Evolutionary conservation across 2,797 vertebrate genomes (phyloP), one percentile per base, ranked within the genome.

Genomic region (Microcaecilia unicolor): DNA sequence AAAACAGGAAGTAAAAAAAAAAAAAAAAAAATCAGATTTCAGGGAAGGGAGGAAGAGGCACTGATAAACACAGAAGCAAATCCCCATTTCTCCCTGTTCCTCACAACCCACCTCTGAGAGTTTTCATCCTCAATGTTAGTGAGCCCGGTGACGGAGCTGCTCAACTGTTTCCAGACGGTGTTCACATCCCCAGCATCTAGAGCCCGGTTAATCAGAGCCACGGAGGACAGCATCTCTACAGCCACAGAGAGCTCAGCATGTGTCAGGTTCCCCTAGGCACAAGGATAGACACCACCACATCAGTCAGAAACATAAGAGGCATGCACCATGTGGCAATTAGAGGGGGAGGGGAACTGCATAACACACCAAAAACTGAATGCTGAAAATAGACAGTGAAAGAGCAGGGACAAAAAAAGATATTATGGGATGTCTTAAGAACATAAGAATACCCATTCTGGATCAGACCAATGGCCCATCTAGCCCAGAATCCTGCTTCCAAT

Each of bases 201-300:
- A 1, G 93, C 92, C 49, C 83, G 76, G 22, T 99, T 99, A 66
- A 99, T 97, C 25, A 99, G 70, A 44, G 94, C 96, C 68, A 99
- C 96, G 0, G 95, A 88, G 1, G 96, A 99, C 59, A 98, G 70
- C 96, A 99, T 99, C 77, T 98, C 96, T 55, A 97, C 88, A 0
- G 93, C 96, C 23, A 99, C 95, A 0, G 88, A 78, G 29, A 99
- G 78, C 58, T 98, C 96, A 0, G 93, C 81, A 49, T 99, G 96
- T 2, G 77, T 85, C 62, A 99, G 85, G 21, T 72, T 83, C 20
- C 90, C 86, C 96, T 98, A 70, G 6, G 19, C 3, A 25, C 13
- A 21, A 17, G 41, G n/a, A n/a, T n/a, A n/a, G 4, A 3, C 15
- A 12, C n/a, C n/a, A n/a, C n/a, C n/a, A n/a, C n/a, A n/a, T n/a